Percentiles rank a stretch among this genome's conserved stretches.
phyloP scores from a whole-genome alignment of 1,140 invertebrate genomes.

The Drosophila nebulosa region DNA sequence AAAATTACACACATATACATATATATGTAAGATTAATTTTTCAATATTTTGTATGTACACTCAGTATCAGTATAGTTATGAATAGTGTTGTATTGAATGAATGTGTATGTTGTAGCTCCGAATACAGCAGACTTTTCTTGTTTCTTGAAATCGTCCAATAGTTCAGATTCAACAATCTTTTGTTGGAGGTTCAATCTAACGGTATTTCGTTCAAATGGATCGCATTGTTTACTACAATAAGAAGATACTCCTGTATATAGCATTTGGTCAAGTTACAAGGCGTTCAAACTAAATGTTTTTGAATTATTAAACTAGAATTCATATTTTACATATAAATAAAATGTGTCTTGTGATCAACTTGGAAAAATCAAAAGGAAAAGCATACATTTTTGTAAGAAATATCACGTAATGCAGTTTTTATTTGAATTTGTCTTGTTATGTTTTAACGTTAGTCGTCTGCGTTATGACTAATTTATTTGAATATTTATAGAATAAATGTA shows the following conservation, averaged over 20 bases:
- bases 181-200: conserved; percentile 19
- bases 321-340: neutral
- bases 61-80: conserved; percentile 45
- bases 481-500: conserved; percentile 10
- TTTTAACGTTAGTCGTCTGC: conserved; percentile 39
- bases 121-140: neutral
- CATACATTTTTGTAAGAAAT: conserved; percentile 70
- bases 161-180: neutral
- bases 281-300: conserved; percentile 11
- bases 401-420: conserved; percentile 76
- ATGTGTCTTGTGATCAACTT: neutral
- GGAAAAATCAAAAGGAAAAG: conserved; percentile 12
- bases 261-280: conserved; percentile 63
- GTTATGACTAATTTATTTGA: neutral
- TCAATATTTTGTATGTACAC: conserved; percentile 57
- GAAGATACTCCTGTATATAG: conserved; percentile 25
- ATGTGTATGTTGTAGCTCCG: neutral
- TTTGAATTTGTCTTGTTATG: conserved; percentile 56
- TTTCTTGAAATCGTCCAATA: neutral
- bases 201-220: conserved; percentile 10
- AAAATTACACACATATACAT: conserved; percentile 75
- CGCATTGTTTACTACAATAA: conserved; percentile 1
- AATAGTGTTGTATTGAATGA: neutral
- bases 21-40: conserved; percentile 38
- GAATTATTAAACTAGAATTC: neutral